phyloP scores from a whole-genome alignment of 1,140 invertebrate genomes.

The Charaxes varanes region DNA sequence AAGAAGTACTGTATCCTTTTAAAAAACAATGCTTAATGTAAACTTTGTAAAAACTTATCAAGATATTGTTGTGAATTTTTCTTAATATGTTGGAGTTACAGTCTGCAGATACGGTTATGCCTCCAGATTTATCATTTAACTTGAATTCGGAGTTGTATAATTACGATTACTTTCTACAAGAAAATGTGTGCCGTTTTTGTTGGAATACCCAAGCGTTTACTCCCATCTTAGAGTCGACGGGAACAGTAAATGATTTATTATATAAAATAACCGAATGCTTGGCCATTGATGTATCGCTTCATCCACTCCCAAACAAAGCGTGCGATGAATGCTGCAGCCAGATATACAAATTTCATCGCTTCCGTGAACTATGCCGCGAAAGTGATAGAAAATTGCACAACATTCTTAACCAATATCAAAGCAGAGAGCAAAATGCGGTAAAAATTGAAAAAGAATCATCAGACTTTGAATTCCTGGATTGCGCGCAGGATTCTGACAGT shows the following conservation, averaged over 20 bases:
- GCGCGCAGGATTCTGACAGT: neutral
- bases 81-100: too few species aligned
- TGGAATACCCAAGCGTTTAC: slow-evolving; percentile 35
- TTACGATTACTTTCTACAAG: slow-evolving; percentile 49
- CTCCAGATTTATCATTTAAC: too few species aligned
- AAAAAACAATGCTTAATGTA: too few species aligned
- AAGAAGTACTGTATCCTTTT: too few species aligned
- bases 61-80: too few species aligned
- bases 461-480: slow-evolving; percentile 1
- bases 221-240: slow-evolving; percentile 19
- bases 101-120: too few species aligned
- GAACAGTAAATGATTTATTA: slow-evolving; percentile 17
- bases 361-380: slow-evolving; percentile 41
- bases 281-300: slow-evolving; percentile 31
- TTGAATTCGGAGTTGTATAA: slow-evolving; percentile 32
- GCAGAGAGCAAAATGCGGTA: neutral
- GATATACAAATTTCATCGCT: slow-evolving; percentile 41
- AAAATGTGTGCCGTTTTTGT: slow-evolving; percentile 49
- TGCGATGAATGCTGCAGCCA: slow-evolving; percentile 36
- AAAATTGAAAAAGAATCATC: slow-evolving; percentile 20
- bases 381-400: slow-evolving; percentile 34
- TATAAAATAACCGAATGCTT: slow-evolving; percentile 48
- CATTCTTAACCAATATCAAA: slow-evolving; percentile 25
- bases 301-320: slow-evolving; percentile 27
- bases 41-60: too few species aligned